Base-by-base conservation (phyloP, 2,888 invertebrate genomes). In the Halictus quadricinctus region DNA sequence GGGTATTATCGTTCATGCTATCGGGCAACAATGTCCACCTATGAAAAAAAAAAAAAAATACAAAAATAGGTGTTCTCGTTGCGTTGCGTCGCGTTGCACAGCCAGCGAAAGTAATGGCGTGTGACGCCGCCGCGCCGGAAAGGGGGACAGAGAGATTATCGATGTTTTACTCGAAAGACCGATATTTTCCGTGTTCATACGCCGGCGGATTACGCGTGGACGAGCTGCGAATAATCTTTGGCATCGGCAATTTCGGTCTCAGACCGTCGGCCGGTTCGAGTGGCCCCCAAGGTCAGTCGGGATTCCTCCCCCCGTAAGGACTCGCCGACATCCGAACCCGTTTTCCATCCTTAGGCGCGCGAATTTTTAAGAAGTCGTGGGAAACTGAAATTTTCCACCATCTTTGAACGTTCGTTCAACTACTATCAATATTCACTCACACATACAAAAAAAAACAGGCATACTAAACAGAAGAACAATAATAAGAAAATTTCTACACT, bases 1-100 rank as follows among this genome's bases (percentile, higher is more conserved):
- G 79, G 41, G 89, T 88, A 89, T 89, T 89, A 89, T 82, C 85
- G 84, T 80, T 64, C 74, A 78, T 72, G 69, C 74, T 72, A 83
- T 88, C 88, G 82, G 73, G 79, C 73, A 79, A 88, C 86, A 88
- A 87, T 83, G 83, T 64, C 8, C 58, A 58, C 12, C n/a, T 58
- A 10, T 10, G 29, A 36, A 43, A n/a, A 73, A 36, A 5, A 36
- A 36, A 36, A 36, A 36, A 36, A 36, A 50, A 58, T 58, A 58
- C 58, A 29, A 64, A 72, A 58, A 73, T 74, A 72, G 48, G 13
- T 21, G 78, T 76, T 66, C 25, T 15, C 77, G 75, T 41, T 77
- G 81, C 80, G 73, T 83, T 72, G 80, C 69, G 64, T 29, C 29
- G 64, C 25, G 69, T 18, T 69, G 41, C 36, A 69, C 41, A 10